A percentile compares a stretch with the other conserved stretches of the same genome.
Conservation (phyloP, 2,113 vertebrate species). For the Ascaphus truei region DNA sequence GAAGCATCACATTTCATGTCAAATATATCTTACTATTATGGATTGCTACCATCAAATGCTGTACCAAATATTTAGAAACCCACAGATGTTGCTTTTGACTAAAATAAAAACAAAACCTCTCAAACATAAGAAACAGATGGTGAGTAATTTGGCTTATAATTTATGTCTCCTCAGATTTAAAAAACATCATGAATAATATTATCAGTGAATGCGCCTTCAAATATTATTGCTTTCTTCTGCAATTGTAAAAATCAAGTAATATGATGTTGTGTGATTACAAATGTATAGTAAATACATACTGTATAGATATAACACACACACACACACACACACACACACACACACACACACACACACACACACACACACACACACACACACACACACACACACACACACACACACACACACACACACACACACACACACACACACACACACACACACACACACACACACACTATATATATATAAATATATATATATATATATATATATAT, state of each 20-base stretch:
- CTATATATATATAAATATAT: no score
- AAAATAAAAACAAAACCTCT: constrained; percentile 31
- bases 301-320: no score
- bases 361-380: no score
- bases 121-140: constrained; percentile 33
- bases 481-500: no score
- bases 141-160: constrained; percentile 24
- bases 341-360: no score
- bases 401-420: no score
- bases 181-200: constrained; percentile 20
- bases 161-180: neutral
- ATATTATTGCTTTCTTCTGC: constrained; percentile 7
- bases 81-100: constrained; percentile 33
- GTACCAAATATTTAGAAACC: constrained; percentile 33
- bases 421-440: no score
- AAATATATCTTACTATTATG: constrained; percentile 1
- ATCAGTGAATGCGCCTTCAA: neutral
- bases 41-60: constrained; percentile 8
- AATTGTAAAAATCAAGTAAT: neutral
- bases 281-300: no score
- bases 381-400: no score
- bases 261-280: no score
- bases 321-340: no score
- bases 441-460: no score
- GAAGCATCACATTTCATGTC: neutral